These are phyloP conservation scores for Periphyllus acericola DNA, from an alignment of 2,888 invertebrate species.

Conservation along the genomic window DNA sequence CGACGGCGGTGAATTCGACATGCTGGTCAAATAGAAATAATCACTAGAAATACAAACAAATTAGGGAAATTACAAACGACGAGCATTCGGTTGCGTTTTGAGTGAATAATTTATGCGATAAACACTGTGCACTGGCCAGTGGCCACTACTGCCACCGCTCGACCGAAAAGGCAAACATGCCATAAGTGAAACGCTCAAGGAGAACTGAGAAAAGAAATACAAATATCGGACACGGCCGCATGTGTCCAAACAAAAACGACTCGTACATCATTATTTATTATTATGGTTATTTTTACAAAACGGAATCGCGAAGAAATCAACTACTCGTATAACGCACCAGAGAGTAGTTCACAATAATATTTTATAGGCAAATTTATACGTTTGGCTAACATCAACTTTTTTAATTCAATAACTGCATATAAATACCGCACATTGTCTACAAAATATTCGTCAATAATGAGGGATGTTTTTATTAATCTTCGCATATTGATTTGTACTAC, in stretches of 20 bases:
- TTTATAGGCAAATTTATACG: too few relatives aligned
- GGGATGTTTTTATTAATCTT: too few relatives aligned
- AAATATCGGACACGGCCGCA: constrained; percentile 19
- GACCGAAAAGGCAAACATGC: not conserved
- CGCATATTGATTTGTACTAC: too few relatives aligned
- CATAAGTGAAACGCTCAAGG: not conserved
- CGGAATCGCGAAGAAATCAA: too few relatives aligned
- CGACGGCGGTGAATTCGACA: not conserved
- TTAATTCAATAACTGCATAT: too few relatives aligned
- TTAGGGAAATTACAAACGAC: constrained; percentile 36
- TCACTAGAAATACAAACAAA: constrained; percentile 43
- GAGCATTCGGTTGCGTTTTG: not conserved
- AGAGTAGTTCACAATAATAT: too few relatives aligned
- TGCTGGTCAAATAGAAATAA: constrained; percentile 38
- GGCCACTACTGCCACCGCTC: not conserved
- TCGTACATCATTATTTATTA: not conserved
- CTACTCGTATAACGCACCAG: too few relatives aligned
- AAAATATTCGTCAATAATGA: too few relatives aligned
- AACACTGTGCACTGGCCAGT: not conserved
- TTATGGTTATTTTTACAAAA: not conserved
- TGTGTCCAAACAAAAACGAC: not conserved
- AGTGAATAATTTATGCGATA: constrained; percentile 53
- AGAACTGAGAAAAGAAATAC: constrained; percentile 17
- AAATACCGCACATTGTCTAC: too few relatives aligned
- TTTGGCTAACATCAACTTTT: too few relatives aligned